Evolutionary conservation across 2,888 invertebrate genomes (phyloP), one percentile per base, ranked within the genome.

Genomic region (Bhutanitis thaidina): DNA sequence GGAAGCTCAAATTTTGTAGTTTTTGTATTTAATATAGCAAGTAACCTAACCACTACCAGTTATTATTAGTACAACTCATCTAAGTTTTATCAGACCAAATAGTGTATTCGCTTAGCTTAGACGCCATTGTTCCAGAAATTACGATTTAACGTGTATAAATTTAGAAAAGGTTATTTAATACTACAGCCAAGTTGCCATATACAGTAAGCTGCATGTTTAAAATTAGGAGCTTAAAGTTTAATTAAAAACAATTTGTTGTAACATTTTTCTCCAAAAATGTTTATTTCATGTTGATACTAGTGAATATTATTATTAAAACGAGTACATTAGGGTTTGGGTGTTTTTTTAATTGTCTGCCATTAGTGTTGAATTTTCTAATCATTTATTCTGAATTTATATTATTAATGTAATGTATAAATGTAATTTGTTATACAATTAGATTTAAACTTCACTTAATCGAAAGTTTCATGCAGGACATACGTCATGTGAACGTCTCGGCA

Each of bases 221-320:
- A 61, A 59, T 65, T 60, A 64, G 65, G 58, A 3, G 20, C 5
- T 20, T 20, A 20, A 20, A 20, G 3, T 3, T 20, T 20, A 3
- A n/a, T n/a, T n/a, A 12, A 12, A 20, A 25, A n/a, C n/a, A n/a
- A 25, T 39, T 7, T 45, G 35, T 68, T 38, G 38, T 59, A 16
- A 7, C 8, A 12, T 32, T 57, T 61, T 55, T 43, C 12, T n/a
- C n/a, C 7, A 30, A 34, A 20, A 16, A 12, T 61, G 69, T 71
- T 76, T 63, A 72, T 79, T 80, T 68, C 63, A 73, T 72, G 80
- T 82, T 82, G 84, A 82, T 84, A 84, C 75, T 83, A 83, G 85
- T n/a, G n/a, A n/a, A n/a, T 16, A 12, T 34, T 12, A 13, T 71
- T 81, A 74, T 70, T 74, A 74, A 69, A 70, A 68, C 69, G 69